These are phyloP conservation scores for Pissodes strobi DNA, from an alignment of 1,140 invertebrate genomes.

Conservation along the genomic window DNA sequence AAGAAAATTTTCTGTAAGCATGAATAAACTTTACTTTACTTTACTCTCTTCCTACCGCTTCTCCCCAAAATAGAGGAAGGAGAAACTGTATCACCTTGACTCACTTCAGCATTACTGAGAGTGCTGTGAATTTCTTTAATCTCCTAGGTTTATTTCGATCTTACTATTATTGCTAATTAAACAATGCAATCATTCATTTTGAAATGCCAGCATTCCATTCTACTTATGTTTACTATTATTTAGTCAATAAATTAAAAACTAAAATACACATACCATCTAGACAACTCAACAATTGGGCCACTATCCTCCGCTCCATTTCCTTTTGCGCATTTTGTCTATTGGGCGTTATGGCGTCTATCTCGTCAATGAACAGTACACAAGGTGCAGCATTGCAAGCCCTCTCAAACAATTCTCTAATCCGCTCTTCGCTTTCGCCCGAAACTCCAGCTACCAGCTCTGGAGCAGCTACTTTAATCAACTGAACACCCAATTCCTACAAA, in stretches of 20 bases:
- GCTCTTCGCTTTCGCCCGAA: constrained; percentile 90
- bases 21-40: no score
- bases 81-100: no score
- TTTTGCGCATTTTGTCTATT: constrained; percentile 85
- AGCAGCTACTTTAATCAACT: constrained; percentile 83
- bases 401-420: constrained; percentile 89
- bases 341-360: constrained; percentile 88
- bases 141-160: no score
- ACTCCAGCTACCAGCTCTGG: constrained; percentile 93
- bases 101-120: no score
- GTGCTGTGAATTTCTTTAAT: no score
- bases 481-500: constrained; percentile 67
- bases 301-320: constrained; percentile 95
- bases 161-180: no score
- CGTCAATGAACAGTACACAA: constrained; percentile 91
- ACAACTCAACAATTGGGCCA: constrained; percentile 86
- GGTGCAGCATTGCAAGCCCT: constrained; percentile 75
- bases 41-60: no score
- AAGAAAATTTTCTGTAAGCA: no score
- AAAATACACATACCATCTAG: constrained; percentile 74
- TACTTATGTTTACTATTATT: no score
- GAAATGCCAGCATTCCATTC: no score
- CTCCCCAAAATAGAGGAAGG: no score
- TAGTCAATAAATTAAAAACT: background rate
- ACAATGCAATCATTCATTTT: no score